Evolutionary conservation across 2,113 vertebrate species (phyloP).

Genomic region (Mionectes macconnelli): DNA sequence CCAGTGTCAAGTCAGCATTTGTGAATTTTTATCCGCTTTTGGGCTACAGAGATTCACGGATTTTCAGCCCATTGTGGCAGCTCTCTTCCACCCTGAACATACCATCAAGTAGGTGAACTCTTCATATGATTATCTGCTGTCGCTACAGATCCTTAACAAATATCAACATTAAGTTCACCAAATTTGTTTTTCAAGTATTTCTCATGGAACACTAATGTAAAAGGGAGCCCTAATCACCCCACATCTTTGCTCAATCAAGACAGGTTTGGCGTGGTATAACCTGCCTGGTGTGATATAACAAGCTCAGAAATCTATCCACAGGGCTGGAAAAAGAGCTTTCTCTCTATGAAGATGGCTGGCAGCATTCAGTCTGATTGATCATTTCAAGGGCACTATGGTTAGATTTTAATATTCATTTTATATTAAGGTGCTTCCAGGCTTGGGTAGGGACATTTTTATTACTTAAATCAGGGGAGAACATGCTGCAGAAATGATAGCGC

Average conservation of each 20-base stretch:
- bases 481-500: neutral
- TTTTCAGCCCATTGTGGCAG: neutral
- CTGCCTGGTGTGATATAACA: neutral
- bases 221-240: neutral
- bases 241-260: neutral
- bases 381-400: constrained; percentile 17
- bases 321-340: neutral
- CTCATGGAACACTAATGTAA: neutral
- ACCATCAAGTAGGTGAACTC: neutral
- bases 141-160: neutral
- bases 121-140: neutral
- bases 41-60: neutral
- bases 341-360: neutral
- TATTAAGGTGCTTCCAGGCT: constrained; percentile 7
- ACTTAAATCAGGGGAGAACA: constrained; percentile 3
- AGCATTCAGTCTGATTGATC: constrained; percentile 1
- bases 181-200: neutral
- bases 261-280: neutral
- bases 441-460: neutral
- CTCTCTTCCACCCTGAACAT: neutral
- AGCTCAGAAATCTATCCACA: neutral
- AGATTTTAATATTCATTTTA: constrained; percentile 42
- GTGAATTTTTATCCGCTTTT: neutral
- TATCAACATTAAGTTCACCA: neutral
- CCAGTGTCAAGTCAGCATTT: neutral